Evolutionary conservation across 2,888 invertebrate genomes (phyloP).

Genomic region (Nymphalis urticae): DNA sequence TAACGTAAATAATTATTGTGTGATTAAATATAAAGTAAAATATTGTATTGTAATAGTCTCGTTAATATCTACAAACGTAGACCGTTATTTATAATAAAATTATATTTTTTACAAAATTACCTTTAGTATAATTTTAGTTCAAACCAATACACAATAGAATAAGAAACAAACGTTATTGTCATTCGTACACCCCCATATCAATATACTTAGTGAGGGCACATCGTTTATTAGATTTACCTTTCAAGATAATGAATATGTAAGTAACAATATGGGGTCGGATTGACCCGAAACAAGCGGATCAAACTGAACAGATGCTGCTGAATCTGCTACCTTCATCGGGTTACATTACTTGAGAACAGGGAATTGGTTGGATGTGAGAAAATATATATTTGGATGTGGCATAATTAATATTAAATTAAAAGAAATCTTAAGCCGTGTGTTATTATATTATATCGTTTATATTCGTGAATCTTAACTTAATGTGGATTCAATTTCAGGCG

Average conservation of each 20-base stretch:
- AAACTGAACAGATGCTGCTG: slow-evolving; percentile 68
- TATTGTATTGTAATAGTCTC: too few relatives aligned
- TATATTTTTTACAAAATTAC: too few relatives aligned
- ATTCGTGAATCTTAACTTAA: too few relatives aligned
- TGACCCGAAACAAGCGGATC: slow-evolving; percentile 45
- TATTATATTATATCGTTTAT: too few relatives aligned
- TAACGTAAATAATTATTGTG: too few relatives aligned
- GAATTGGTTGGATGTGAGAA: slow-evolving; percentile 25
- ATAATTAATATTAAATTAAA: neutral
- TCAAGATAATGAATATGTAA: slow-evolving; percentile 40
- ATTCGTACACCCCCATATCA: neutral
- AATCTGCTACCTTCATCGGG: slow-evolving; percentile 57
- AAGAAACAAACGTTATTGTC: neutral
- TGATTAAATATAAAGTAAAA: too few relatives aligned
- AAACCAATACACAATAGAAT: too few relatives aligned
- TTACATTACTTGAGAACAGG: slow-evolving; percentile 48
- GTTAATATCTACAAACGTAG: too few relatives aligned
- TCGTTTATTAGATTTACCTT: slow-evolving; percentile 29
- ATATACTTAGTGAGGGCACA: neutral
- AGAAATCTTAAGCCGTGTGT: neutral
- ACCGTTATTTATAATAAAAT: too few relatives aligned
- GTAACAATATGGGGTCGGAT: slow-evolving; percentile 28
- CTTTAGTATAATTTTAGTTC: too few relatives aligned
- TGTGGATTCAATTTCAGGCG: too few relatives aligned
- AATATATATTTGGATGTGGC: neutral